Evolutionary conservation across 2,797 vertebrate species (phyloP), one percentile per base, ranked within the genome.

Genomic region (Esox masquinongy): DNA sequence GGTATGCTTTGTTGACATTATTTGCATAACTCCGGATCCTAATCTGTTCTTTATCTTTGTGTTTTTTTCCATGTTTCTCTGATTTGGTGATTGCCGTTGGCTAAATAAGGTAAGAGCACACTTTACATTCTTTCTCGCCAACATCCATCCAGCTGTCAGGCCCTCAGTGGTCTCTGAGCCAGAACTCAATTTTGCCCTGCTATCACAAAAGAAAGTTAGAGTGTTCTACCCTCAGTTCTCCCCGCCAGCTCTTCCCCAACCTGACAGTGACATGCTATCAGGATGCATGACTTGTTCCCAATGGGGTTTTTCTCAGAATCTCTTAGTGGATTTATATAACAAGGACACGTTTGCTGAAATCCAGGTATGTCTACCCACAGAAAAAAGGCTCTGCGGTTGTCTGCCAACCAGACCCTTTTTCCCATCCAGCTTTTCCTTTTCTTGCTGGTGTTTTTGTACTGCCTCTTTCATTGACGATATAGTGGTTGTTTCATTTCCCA

Each of bases 201-300:
- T 72, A 77, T 84, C 83, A 87, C 82, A 34, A 82, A 86, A 77
- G 74, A 34, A 81, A 84, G 78, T 73, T 78, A 82, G 85, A 79
- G 82, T 79, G 71, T 22, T 11, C n/a, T 8, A 56, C 53, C 53
- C 73, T 81, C 82, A 61, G 75, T 76, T 82, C 79, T 85, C 83
- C 84, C 86, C 84, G 84, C 82, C 88, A 80, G 79, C 76, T 80
- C 80, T 69, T 85, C 74, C 80, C 68, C 80, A 82, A 86, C 85
- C 86, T 79, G 73, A 89, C 88, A 84, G 75, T 87, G 88, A 89
- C 90, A 86, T 85, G 84, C 87, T 85, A 77, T 75, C 51, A 76
- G 39, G 85, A 90, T 83, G 91, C 88, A 86, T 91, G 90, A 91
- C 90, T 92, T 84, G 77, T 53, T 90, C 80, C 81, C 89, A 90